These are phyloP conservation scores for Hoplostethus atlanticus DNA, from an alignment of 2,797 vertebrate species.

Conservation along the genomic window DNA sequence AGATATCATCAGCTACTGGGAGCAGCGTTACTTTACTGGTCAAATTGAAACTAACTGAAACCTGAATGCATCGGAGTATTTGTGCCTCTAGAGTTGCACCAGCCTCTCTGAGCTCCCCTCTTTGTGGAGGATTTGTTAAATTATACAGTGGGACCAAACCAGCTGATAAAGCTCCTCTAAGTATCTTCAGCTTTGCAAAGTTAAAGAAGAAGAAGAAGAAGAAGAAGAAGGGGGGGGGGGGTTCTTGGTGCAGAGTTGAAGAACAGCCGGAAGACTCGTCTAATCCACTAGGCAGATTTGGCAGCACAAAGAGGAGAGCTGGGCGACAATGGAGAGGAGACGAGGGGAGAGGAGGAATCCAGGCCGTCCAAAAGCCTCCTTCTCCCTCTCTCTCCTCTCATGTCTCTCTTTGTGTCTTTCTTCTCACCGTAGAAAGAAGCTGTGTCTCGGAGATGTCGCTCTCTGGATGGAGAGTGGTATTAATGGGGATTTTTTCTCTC, in stretches of 20 bases:
- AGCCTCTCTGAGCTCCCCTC: conserved; percentile 38
- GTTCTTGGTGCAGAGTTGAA: conserved; percentile 37
- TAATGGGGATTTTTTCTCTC: conserved; percentile 27
- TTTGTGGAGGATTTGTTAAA: conserved; percentile 76
- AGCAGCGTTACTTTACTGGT: no score
- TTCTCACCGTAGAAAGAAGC: conserved; percentile 8
- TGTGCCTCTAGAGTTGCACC: neutral
- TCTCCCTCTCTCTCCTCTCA: conserved; percentile 28
- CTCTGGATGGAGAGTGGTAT: conserved; percentile 22
- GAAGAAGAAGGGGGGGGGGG: conserved; percentile 39
- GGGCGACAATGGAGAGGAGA: conserved; percentile 47
- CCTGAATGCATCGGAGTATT: conserved; percentile 31
- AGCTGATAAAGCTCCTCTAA: conserved; percentile 68
- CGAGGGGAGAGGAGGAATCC: conserved; percentile 42
- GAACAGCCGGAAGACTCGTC: conserved; percentile 68
- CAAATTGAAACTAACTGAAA: neutral
- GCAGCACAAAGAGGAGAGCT: conserved; percentile 63
- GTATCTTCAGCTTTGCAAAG: conserved; percentile 71
- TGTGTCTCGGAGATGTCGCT: conserved; percentile 18
- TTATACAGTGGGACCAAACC: conserved; percentile 60
- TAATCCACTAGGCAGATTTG: conserved; percentile 81
- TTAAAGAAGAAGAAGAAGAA: conserved; percentile 62
- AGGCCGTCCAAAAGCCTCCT: conserved; percentile 55
- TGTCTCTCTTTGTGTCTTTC: conserved; percentile 13
- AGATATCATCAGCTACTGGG: conserved; percentile 43